Evolutionary conservation across 2,888 invertebrate species (phyloP).

Genomic region (Stenoptilia bipunctidactyla): DNA sequence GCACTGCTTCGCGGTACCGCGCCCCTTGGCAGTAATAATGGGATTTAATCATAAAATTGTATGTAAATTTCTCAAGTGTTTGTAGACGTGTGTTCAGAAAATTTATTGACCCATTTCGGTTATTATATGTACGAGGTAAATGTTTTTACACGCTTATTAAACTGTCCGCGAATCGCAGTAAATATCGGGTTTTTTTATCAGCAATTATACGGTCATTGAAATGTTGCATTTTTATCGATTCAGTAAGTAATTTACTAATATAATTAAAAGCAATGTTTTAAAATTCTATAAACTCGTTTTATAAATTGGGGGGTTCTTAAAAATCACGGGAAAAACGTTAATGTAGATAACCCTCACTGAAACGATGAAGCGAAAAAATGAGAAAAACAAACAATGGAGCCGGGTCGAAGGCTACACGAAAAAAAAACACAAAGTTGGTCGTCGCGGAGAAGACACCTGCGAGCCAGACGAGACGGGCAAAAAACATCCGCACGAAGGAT

Average conservation of each 20-base stretch:
- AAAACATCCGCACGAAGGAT: constrained; percentile 35
- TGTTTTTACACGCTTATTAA: neutral
- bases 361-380: neutral
- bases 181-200: neutral
- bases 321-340: too few relatives aligned
- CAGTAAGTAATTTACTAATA: too few relatives aligned
- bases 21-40: constrained; percentile 4
- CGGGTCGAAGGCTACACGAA: constrained; percentile 35
- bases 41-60: constrained; percentile 8
- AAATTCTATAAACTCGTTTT: too few relatives aligned
- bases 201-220: too few relatives aligned
- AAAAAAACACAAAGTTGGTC: constrained; percentile 35
- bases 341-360: too few relatives aligned
- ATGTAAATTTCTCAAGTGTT: constrained; percentile 5
- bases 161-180: neutral
- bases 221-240: too few relatives aligned
- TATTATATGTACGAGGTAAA: constrained; percentile 1
- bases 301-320: too few relatives aligned
- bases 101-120: constrained; percentile 1
- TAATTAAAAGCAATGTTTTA: too few relatives aligned
- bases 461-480: constrained; percentile 45
- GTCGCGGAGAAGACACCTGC: constrained; percentile 43
- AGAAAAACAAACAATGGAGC: constrained; percentile 45
- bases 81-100: constrained; percentile 3
- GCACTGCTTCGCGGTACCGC: constrained; percentile 20